These are phyloP conservation scores for Amiota mariae DNA, from an alignment of 2,888 invertebrate genomes.

Conservation along the genomic window DNA sequence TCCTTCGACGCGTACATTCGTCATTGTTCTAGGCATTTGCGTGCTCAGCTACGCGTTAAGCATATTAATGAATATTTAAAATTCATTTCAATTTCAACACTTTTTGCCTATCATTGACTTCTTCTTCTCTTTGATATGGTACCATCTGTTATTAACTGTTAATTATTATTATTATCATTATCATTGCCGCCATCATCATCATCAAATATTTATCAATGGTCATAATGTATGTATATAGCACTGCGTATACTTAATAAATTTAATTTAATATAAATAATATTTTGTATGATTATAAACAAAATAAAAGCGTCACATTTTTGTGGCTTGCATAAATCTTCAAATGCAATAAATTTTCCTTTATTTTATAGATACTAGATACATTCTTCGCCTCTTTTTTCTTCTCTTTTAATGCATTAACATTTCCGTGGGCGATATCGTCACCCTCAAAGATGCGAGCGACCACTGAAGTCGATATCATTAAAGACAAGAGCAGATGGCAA, in stretches of 20 bases:
- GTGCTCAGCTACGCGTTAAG: background rate
- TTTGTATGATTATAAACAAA: constrained; percentile 10
- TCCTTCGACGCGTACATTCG: constrained; percentile 1
- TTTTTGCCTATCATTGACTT: background rate
- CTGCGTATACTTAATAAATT: constrained; percentile 11
- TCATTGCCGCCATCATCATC: no score
- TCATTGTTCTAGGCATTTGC: constrained; percentile 8
- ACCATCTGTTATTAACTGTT: constrained; percentile 20
- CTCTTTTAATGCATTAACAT: constrained; percentile 7
- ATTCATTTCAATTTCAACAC: background rate
- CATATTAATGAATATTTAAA: constrained; percentile 4
- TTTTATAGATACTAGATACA: constrained; percentile 1
- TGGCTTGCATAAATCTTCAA: constrained; percentile 1
- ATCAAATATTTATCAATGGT: no score
- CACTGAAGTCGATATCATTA: background rate
- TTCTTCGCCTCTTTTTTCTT: background rate
- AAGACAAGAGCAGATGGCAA: background rate
- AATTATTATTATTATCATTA: background rate
- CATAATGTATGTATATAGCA: no score
- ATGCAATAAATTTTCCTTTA: constrained; percentile 10
- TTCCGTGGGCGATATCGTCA: background rate
- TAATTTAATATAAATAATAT: background rate
- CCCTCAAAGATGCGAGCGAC: background rate
- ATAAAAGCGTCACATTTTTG: constrained; percentile 22
- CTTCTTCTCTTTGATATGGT: background rate